Conservation (phyloP, 2,797 vertebrate genomes). For the Gastrophryne carolinensis region DNA sequence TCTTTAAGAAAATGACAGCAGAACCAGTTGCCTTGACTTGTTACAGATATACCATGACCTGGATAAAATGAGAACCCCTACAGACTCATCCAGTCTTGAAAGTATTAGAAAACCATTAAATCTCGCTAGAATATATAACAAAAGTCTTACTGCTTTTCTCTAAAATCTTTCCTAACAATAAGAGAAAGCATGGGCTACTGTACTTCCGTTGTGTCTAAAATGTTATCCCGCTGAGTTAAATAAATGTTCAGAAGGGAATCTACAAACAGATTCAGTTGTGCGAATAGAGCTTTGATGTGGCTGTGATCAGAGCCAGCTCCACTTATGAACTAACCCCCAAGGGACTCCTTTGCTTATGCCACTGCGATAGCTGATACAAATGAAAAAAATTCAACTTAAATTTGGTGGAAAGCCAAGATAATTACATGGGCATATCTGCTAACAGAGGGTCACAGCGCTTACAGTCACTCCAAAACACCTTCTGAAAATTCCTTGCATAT, state of each 20-base stretch:
- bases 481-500: not conserved
- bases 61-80: no score
- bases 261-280: slow-evolving; percentile 17
- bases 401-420: slow-evolving; percentile 47
- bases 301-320: not conserved
- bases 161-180: slow-evolving; percentile 34
- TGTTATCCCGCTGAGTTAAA: rapidly evolving
- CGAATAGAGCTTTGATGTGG: not conserved
- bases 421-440: slow-evolving; percentile 14
- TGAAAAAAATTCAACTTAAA: slow-evolving; percentile 50
- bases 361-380: slow-evolving; percentile 48
- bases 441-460: not conserved
- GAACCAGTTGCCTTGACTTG: no score
- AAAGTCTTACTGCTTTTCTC: no score
- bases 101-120: no score
- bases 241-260: not conserved
- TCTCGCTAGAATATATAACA: no score
- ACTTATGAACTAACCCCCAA: slow-evolving; percentile 41
- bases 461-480: not conserved
- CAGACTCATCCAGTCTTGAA: no score
- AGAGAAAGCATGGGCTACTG: not conserved
- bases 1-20: no score
- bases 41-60: no score
- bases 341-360: slow-evolving; percentile 41
- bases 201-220: not conserved